These are phyloP conservation scores for Stomorhina lunata DNA, from an alignment of 2,888 invertebrate species.

Conservation along the genomic window DNA sequence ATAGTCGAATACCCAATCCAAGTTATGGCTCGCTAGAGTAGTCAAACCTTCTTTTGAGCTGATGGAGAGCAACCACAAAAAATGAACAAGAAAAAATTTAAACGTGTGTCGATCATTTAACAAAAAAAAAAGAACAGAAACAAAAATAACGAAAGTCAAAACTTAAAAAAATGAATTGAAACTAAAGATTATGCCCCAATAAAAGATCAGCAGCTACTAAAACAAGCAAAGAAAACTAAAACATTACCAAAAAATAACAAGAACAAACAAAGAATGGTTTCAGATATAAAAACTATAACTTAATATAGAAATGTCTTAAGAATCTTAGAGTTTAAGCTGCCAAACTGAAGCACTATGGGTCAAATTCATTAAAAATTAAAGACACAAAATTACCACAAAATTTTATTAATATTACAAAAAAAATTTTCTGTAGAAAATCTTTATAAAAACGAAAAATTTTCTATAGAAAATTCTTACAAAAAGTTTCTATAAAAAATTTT, in stretches of 20 bases:
- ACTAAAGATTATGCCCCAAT: conserved; percentile 52
- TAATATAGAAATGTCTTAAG: too few species aligned
- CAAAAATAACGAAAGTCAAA: background rate
- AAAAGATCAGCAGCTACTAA: conserved; percentile 48
- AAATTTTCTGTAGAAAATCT: too few species aligned
- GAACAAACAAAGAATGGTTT: conserved; percentile 15
- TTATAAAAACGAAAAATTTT: too few species aligned
- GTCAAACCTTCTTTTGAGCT: conserved; percentile 41
- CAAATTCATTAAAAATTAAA: too few species aligned
- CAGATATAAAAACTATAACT: conserved; percentile 21
- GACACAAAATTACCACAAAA: too few species aligned
- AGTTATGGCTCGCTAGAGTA: conserved; percentile 49
- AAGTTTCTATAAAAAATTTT: too few species aligned
- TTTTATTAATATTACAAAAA: too few species aligned
- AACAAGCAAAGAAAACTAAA: conserved; percentile 20
- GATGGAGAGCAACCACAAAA: background rate
- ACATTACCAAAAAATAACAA: conserved; percentile 28
- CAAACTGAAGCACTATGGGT: too few species aligned
- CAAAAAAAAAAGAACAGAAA: conserved; percentile 20
- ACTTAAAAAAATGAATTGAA: conserved; percentile 14
- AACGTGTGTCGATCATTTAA: conserved; percentile 64
- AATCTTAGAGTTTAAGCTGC: too few species aligned
- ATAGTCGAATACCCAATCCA: conserved; percentile 38
- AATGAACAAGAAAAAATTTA: conserved; percentile 27
- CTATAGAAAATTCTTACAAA: too few species aligned